Conservation (phyloP, 2,113 vertebrate species). For the Cheirogaleus medius region DNA sequence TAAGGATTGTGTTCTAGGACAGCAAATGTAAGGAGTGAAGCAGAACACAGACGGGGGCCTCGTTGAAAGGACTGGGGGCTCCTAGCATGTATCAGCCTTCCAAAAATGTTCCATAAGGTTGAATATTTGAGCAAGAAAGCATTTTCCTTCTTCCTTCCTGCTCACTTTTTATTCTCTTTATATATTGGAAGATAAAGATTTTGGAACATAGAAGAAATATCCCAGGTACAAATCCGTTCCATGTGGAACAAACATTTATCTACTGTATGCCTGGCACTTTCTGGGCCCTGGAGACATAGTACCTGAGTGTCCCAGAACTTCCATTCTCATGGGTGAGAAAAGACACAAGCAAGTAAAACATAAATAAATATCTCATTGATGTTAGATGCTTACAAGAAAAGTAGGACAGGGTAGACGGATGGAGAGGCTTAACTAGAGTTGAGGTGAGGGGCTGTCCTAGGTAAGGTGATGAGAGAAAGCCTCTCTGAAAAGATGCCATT, state of each 20-base stretch:
- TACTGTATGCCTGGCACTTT: not conserved
- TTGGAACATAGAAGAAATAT: not conserved
- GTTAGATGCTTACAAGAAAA: not conserved
- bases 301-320: not conserved
- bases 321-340: not conserved
- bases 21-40: no score
- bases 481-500: not conserved
- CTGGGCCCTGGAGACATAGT: not conserved
- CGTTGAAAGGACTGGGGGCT: rapidly evolving
- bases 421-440: not conserved
- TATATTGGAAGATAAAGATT: not conserved
- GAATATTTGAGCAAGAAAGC: not conserved
- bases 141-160: not conserved
- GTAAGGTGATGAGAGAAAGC: not conserved
- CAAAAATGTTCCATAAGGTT: not conserved
- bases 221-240: not conserved
- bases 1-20: rapidly evolving
- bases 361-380: not conserved
- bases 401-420: not conserved
- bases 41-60: not conserved
- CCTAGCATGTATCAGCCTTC: not conserved
- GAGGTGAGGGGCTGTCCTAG: not conserved
- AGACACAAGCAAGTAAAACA: not conserved
- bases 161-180: not conserved
- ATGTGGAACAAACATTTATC: not conserved